A percentile compares a stretch with the other conserved stretches of the same genome.
These are phyloP conservation scores for Embidobia sp. DNA, from an alignment of 2,888 invertebrate species.

Conservation along the genomic window DNA sequence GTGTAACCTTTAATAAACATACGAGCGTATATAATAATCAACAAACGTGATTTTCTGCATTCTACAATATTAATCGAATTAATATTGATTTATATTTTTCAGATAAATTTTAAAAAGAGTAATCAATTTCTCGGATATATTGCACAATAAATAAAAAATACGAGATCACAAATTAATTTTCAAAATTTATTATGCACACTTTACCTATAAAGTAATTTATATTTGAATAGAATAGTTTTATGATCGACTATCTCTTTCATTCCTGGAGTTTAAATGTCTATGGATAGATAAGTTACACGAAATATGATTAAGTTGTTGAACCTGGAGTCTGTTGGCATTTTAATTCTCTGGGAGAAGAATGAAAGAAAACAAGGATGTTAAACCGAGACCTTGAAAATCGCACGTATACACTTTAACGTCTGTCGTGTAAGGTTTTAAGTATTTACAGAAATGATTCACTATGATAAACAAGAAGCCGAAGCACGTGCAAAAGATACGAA, in stretches of 20 bases:
- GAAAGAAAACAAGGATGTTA: conserved; percentile 54
- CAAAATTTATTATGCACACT: background rate
- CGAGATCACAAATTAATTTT: too few species aligned
- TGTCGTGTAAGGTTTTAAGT: conserved; percentile 64
- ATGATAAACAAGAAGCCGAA: conserved; percentile 69
- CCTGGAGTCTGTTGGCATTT: conserved; percentile 35
- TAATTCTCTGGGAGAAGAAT: conserved; percentile 34
- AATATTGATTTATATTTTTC: too few species aligned
- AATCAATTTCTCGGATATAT: too few species aligned
- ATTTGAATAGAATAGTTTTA: conserved; percentile 28
- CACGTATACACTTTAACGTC: conserved; percentile 45
- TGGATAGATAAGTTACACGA: conserved; percentile 16
- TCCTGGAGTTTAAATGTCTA: conserved; percentile 27
- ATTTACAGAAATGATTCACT: conserved; percentile 70
- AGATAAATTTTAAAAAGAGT: too few species aligned
- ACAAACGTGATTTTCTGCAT: too few species aligned
- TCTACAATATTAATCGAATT: too few species aligned
- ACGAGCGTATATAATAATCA: too few species aligned
- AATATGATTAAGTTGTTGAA: conserved; percentile 54
- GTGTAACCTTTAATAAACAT: too few species aligned
- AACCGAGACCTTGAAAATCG: conserved; percentile 51
- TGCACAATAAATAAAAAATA: too few species aligned
- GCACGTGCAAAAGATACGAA: conserved; percentile 66
- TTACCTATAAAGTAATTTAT: conserved; percentile 10
- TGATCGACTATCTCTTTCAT: conserved; percentile 11